Evolutionary conservation across 2,888 invertebrate genomes (phyloP).

Genomic region (Diplolepis rosae): DNA sequence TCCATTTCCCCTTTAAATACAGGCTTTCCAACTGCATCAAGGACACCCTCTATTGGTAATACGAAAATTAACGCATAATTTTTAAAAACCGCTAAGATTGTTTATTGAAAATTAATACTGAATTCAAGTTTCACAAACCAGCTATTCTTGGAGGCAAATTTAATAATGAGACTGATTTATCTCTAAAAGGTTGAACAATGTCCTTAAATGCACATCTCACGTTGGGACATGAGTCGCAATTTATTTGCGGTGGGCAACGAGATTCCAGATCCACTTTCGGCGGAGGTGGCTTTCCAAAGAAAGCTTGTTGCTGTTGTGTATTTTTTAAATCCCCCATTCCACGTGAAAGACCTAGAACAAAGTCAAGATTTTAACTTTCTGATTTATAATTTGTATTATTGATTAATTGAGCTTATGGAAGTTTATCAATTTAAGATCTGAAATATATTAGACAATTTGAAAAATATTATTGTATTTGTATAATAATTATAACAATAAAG

Average conservation of each 20-base stretch:
- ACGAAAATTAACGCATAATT: not conserved
- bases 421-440: too few relatives aligned
- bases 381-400: too few relatives aligned
- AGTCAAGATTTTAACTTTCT: too few relatives aligned
- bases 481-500: not conserved
- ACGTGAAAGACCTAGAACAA: constrained; percentile 10
- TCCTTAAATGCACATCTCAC: constrained; percentile 69
- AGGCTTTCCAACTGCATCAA: constrained; percentile 95
- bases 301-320: constrained; percentile 58
- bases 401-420: too few relatives aligned
- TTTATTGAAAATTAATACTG: not conserved
- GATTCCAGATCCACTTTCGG: constrained; percentile 77
- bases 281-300: constrained; percentile 80
- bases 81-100: not conserved
- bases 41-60: constrained; percentile 82
- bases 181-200: constrained; percentile 61
- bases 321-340: constrained; percentile 22
- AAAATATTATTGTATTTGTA: too few relatives aligned
- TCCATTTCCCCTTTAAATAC: constrained; percentile 89
- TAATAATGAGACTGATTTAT: constrained; percentile 40
- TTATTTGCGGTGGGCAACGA: constrained; percentile 78
- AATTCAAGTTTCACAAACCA: constrained; percentile 55
- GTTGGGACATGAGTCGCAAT: constrained; percentile 79
- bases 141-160: constrained; percentile 60
- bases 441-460: too few relatives aligned